phyloP scores from a whole-genome alignment of 2,797 vertebrate species.

The Botia almorhae region DNA sequence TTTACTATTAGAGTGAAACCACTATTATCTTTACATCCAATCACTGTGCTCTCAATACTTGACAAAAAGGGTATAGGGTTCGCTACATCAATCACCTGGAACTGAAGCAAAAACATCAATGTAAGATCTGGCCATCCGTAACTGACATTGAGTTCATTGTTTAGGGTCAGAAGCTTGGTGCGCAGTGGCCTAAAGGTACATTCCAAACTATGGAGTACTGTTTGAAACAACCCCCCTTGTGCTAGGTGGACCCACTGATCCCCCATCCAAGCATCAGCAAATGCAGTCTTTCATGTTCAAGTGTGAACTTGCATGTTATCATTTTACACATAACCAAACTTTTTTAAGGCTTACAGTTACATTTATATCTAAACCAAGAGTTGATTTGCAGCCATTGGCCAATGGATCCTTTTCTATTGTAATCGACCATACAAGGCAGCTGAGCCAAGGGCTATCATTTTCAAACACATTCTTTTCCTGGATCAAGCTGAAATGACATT shows the following conservation, averaged over 20 bases:
- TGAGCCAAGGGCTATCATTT: constrained; percentile 53
- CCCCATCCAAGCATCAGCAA: constrained; percentile 69
- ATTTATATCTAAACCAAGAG: constrained; percentile 41
- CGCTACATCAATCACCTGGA: constrained; percentile 89
- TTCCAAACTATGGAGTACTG: constrained; percentile 82
- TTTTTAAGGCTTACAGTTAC: constrained; percentile 29
- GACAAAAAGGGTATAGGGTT: constrained; percentile 84
- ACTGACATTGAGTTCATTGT: constrained; percentile 89
- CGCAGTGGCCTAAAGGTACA: constrained; percentile 87
- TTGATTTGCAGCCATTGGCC: constrained; percentile 2
- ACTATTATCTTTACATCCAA: constrained; percentile 1
- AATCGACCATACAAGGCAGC: constrained; percentile 27
- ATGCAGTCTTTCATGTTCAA: constrained; percentile 74
- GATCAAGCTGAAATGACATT: constrained; percentile 30
- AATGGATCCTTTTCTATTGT: constrained; percentile 46
- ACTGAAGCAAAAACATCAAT: constrained; percentile 76
- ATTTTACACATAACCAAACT: constrained; percentile 71
- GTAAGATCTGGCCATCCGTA: constrained; percentile 83
- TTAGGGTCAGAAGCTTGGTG: constrained; percentile 77
- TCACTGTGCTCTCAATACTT: constrained; percentile 57
- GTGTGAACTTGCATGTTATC: constrained; percentile 84
- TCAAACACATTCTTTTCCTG: constrained; percentile 49
- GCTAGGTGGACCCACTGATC: constrained; percentile 61
- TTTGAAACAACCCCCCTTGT: constrained; percentile 88
- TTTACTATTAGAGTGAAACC: background rate